Evolutionary conservation across 2,888 invertebrate genomes (phyloP).

Genomic region (Cantharis flavilabris): DNA sequence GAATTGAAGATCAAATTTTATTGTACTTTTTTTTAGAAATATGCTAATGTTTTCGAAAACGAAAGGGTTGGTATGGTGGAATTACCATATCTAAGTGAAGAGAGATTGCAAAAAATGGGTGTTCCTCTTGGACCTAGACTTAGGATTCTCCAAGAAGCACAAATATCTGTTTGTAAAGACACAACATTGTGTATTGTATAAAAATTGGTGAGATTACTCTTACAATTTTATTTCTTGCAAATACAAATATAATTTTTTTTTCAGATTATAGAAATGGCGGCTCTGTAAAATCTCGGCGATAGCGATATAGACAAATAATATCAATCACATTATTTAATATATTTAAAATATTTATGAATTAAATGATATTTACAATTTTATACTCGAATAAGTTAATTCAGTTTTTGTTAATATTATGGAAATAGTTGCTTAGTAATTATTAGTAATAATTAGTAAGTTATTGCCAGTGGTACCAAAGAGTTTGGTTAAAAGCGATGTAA

Average conservation of each 20-base stretch:
- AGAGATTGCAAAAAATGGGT: conserved; percentile 83
- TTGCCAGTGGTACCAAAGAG: conserved; percentile 28
- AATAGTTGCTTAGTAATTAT: background rate
- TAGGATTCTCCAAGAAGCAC: conserved; percentile 86
- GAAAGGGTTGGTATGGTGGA: conserved; percentile 90
- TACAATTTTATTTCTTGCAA: background rate
- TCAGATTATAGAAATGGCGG: conserved; percentile 22
- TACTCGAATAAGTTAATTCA: background rate
- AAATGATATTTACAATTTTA: conserved; percentile 8
- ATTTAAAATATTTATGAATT: conserved; percentile 7
- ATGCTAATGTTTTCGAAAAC: conserved; percentile 79
- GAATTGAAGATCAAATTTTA: background rate
- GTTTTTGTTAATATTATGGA: background rate
- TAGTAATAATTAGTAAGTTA: conserved; percentile 10
- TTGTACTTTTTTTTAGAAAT: conserved; percentile 73
- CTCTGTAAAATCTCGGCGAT: conserved; percentile 18
- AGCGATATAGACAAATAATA: background rate
- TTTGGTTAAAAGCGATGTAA: conserved; percentile 8
- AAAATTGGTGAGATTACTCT: conserved; percentile 13
- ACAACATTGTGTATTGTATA: conserved; percentile 69
- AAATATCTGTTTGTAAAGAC: conserved; percentile 66
- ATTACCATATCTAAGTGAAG: conserved; percentile 87
- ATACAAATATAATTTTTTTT: background rate
- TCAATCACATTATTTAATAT: conserved; percentile 10
- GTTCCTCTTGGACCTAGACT: conserved; percentile 89